Conservation (phyloP, 2,113 vertebrate genomes). For the Anarrhichthys ocellatus region DNA sequence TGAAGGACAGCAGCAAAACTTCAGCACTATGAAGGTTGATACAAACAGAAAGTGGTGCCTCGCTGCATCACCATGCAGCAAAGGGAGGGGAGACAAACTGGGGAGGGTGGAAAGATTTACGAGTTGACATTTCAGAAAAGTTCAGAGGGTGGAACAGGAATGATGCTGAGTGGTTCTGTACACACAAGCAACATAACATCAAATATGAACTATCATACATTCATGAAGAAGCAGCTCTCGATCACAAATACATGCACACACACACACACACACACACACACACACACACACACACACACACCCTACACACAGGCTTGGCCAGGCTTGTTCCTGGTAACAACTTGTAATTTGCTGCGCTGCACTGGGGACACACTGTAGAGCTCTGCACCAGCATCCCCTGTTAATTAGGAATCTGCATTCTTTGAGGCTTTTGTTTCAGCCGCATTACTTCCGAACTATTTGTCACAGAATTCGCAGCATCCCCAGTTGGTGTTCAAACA, state of each 20-base stretch:
- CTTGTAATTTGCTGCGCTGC: slow-evolving; percentile 62
- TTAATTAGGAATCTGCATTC: slow-evolving; percentile 80
- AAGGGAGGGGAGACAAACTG: slow-evolving; percentile 45
- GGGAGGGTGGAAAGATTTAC: slow-evolving; percentile 61
- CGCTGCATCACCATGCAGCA: slow-evolving; percentile 67
- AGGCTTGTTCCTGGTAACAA: slow-evolving; percentile 46
- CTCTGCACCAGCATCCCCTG: slow-evolving; percentile 59
- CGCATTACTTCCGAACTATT: slow-evolving; percentile 87
- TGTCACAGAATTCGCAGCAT: slow-evolving; percentile 82
- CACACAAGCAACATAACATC: slow-evolving; percentile 27
- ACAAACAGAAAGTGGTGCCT: slow-evolving; percentile 46
- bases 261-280: slow-evolving; percentile 10
- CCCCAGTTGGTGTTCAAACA: slow-evolving; percentile 54
- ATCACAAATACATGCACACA: neutral
- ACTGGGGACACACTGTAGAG: slow-evolving; percentile 36
- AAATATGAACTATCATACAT: slow-evolving; percentile 26
- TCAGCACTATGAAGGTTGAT: slow-evolving; percentile 31
- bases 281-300: slow-evolving; percentile 14
- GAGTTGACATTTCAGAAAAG: slow-evolving; percentile 72
- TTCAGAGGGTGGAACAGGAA: slow-evolving; percentile 47
- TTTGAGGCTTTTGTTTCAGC: slow-evolving; percentile 81
- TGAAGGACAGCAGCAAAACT: slow-evolving; percentile 45
- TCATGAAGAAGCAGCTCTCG: neutral
- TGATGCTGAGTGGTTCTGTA: slow-evolving; percentile 31
- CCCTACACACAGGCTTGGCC: slow-evolving; percentile 6